These are phyloP conservation scores for Cydia strobilella DNA, from an alignment of 1,140 invertebrate genomes.

Conservation along the genomic window DNA sequence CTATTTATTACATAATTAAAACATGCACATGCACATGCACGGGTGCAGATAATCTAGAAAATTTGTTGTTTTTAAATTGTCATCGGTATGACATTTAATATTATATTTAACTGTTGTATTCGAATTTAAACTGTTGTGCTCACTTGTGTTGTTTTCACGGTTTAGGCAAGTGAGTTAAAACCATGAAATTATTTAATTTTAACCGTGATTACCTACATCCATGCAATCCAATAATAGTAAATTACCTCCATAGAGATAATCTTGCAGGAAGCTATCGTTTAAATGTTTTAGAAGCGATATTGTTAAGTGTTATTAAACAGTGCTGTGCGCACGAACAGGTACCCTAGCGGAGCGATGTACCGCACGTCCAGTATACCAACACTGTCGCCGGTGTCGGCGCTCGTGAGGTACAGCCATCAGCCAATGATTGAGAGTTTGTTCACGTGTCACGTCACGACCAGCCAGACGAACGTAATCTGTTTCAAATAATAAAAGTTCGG, in stretches of 20 bases:
- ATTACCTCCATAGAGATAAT: not conserved
- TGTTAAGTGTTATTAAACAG: conserved; percentile 34
- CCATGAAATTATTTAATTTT: too few relatives aligned
- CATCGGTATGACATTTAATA: not conserved
- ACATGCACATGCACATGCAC: too few relatives aligned
- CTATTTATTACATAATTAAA: conserved; percentile 31
- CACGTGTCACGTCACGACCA: conserved; percentile 40
- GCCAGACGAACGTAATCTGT: not conserved
- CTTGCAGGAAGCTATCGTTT: not conserved
- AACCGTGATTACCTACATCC: conserved; percentile 9
- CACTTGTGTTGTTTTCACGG: too few relatives aligned
- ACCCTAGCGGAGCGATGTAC: conserved; percentile 85
- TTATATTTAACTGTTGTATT: not conserved
- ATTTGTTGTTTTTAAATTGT: not conserved
- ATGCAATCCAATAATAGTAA: not conserved
- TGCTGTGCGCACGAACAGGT: conserved; percentile 69
- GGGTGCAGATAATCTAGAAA: not conserved
- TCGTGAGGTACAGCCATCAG: conserved; percentile 88
- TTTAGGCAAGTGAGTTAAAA: too few relatives aligned
- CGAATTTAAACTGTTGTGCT: too few relatives aligned
- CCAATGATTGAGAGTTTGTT: conserved; percentile 53
- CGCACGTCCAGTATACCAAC: conserved; percentile 93
- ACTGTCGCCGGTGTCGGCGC: conserved; percentile 86
- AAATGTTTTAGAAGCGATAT: conserved; percentile 12
- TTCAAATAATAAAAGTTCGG: not conserved